Base-by-base conservation (phyloP, 2,888 invertebrate genomes). In the Eupithecia subumbrata region DNA sequence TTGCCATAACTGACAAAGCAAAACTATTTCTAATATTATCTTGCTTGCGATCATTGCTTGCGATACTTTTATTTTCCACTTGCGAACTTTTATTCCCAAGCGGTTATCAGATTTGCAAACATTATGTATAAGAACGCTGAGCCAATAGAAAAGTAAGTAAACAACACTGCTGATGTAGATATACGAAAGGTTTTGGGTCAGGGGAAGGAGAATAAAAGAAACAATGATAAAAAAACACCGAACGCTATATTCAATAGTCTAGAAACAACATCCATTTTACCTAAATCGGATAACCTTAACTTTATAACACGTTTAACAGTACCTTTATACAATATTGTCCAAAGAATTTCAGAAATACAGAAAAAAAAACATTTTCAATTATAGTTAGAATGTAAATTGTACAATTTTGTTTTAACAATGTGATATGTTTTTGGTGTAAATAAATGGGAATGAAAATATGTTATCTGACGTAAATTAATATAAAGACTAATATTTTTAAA, bases 241-340 rank as follows among this genome's bases (percentile, higher is more conserved):
- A 94, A 90, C 89, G 87, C 93, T 94, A 92, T 94, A 93, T 92
- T 94, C 85, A 86, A 87, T 90, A 92, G 83, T 88, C 93, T 94
- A 93, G 90, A 92, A 92, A 94, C 94, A 94, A 94, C 94, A 94
- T 92, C 90, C 86, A 92, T 90, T 91, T 87, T 37, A 86, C 86
- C 87, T 91, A 91, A 88, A 73, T 83, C 82, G 74, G 83, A 86
- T 83, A 84, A 81, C 85, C 83, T 86, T 86, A 85, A 81, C 76
- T 73, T 76, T 43, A 76, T 79, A 80, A 79, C 74, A 81, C 72
- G 69, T 79, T 79, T 76, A 76, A 79, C 73, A 78, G 75, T 74
- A 82, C 78, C 1, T 82, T 83, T 83, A 80, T 82, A 83, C 80
- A 82, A 77, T 84, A 79, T 81, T 81, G 82, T 78, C 72, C 79